A percentile compares a stretch with the other conserved stretches of the same genome.
phyloP scores from a whole-genome alignment of 2,888 invertebrate species.

The Lochmaea capreae region DNA sequence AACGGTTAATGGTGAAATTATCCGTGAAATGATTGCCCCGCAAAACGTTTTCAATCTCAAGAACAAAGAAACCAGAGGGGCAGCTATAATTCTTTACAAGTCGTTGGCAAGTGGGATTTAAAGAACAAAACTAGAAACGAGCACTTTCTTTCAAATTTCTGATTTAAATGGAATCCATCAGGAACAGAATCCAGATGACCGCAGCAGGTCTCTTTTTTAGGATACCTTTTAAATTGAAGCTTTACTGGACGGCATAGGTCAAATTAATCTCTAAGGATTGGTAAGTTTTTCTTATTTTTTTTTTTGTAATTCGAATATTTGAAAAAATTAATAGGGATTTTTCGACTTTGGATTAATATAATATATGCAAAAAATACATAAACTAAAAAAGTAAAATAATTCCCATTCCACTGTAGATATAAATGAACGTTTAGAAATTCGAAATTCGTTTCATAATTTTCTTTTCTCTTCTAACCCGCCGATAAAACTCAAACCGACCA shows the following conservation, averaged over 20 bases:
- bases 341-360: too few species aligned
- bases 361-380: too few species aligned
- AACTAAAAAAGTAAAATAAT: too few species aligned
- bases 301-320: background rate
- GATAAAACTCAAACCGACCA: conserved; percentile 27
- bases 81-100: conserved; percentile 29
- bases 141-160: conserved; percentile 38
- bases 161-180: conserved; percentile 44
- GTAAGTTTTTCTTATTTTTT: conserved; percentile 7
- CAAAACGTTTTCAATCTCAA: conserved; percentile 40
- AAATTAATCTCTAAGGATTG: conserved; percentile 27
- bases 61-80: conserved; percentile 38
- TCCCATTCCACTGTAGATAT: too few species aligned
- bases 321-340: too few species aligned
- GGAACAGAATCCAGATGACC: conserved; percentile 32
- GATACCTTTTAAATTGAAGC: conserved; percentile 20
- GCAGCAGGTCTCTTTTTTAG: conserved; percentile 20
- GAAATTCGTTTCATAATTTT: background rate
- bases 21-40: conserved; percentile 35
- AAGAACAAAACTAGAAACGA: conserved; percentile 26
- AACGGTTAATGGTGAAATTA: conserved; percentile 29
- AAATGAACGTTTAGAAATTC: too few species aligned
- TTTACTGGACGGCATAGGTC: conserved; percentile 23
- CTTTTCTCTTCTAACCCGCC: background rate
- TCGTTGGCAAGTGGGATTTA: conserved; percentile 21